Evolutionary conservation across 2,113 vertebrate genomes (phyloP).

Genomic region (Forbesichthys papilliferus): DNA sequence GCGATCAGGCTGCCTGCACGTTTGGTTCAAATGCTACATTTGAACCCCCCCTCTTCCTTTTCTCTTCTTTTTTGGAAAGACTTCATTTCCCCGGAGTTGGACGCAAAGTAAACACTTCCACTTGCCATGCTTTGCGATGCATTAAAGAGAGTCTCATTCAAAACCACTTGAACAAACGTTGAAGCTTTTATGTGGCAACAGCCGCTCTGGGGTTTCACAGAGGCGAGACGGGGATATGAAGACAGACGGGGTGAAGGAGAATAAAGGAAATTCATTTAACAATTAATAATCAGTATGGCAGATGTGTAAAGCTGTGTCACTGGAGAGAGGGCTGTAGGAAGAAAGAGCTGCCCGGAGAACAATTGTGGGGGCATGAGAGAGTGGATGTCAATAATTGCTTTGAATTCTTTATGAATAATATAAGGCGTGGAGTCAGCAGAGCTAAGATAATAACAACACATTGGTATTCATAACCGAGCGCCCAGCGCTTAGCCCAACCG

Average conservation of each 20-base stretch:
- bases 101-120: conserved; percentile 53
- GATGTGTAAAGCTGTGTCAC: conserved; percentile 34
- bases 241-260: conserved; percentile 13
- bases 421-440: conserved; percentile 36
- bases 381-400: conserved; percentile 51
- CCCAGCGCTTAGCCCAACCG: conserved; percentile 27
- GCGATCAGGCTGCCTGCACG: neutral
- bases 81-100: conserved; percentile 50
- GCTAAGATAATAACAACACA: conserved; percentile 47
- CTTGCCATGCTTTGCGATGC: conserved; percentile 30
- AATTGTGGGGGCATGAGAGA: neutral
- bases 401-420: conserved; percentile 54
- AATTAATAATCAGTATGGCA: conserved; percentile 46
- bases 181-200: conserved; percentile 45
- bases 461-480: conserved; percentile 48
- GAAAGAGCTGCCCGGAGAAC: conserved; percentile 4
- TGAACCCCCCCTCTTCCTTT: conserved; percentile 29
- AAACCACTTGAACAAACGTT: conserved; percentile 17
- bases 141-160: conserved; percentile 42
- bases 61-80: conserved; percentile 41
- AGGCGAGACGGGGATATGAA: conserved; percentile 21
- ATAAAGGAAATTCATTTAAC: conserved; percentile 22
- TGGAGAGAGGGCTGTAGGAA: conserved; percentile 11
- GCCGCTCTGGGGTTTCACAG: conserved; percentile 37
- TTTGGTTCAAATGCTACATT: neutral